These are phyloP conservation scores for Apogon hyalosoma DNA, from an alignment of 2,797 vertebrate genomes.

Conservation along the genomic window DNA sequence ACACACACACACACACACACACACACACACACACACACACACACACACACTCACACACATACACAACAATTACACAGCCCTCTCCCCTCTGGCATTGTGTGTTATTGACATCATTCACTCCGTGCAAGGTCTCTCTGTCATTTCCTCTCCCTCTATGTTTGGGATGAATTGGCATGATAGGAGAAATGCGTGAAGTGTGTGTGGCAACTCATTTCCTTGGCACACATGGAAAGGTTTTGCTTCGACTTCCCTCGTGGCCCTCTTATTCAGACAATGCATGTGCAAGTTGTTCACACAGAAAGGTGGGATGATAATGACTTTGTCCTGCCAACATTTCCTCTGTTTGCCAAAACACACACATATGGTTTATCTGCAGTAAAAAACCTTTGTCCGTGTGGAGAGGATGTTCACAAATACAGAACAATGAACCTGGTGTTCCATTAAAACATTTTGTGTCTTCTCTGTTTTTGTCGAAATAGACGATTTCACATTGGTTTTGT, in stretches of 20 bases:
- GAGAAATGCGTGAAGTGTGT: slow-evolving; percentile 62
- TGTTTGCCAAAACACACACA: slow-evolving; percentile 64
- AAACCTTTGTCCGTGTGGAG: not conserved
- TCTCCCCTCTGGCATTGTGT: slow-evolving; percentile 61
- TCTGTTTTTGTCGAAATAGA: not conserved
- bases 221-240: slow-evolving; percentile 74
- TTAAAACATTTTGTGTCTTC: slow-evolving; percentile 28
- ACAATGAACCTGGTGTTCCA: slow-evolving; percentile 33
- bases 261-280: slow-evolving; percentile 56
- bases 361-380: slow-evolving; percentile 41
- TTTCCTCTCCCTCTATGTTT: slow-evolving; percentile 61
- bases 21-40: slow-evolving; percentile 35
- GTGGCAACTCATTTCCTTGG: slow-evolving; percentile 74
- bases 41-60: slow-evolving; percentile 41
- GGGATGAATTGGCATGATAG: slow-evolving; percentile 68
- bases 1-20: slow-evolving; percentile 37
- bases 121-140: slow-evolving; percentile 64
- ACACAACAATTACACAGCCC: slow-evolving; percentile 55
- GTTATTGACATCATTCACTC: slow-evolving; percentile 78
- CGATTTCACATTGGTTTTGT: too few relatives aligned
- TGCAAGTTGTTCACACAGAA: slow-evolving; percentile 39
- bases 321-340: slow-evolving; percentile 60
- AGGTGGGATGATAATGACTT: slow-evolving; percentile 50
- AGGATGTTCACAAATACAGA: slow-evolving; percentile 24
- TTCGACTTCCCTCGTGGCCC: slow-evolving; percentile 53